These are phyloP conservation scores for Myzus persicae DNA, from an alignment of 1,140 invertebrate genomes.

Conservation along the genomic window DNA sequence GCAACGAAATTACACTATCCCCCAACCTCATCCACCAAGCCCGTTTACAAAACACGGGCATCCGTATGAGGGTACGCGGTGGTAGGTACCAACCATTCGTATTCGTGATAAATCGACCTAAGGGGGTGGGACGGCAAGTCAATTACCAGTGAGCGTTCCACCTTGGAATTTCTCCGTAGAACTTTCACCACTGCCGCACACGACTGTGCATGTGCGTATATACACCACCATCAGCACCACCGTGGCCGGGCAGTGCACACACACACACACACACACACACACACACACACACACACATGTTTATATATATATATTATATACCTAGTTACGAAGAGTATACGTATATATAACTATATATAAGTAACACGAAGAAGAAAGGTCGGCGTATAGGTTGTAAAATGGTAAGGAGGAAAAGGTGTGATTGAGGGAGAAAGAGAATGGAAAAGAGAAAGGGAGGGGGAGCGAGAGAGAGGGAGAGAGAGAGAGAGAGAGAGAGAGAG, in stretches of 20 bases:
- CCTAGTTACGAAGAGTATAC: neutral
- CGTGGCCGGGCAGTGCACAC: neutral
- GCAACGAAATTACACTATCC: conserved; percentile 52
- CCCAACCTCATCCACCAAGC: neutral
- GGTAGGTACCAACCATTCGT: conserved; percentile 47
- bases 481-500: neutral
- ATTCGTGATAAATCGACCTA: conserved; percentile 57
- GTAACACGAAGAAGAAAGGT: conserved; percentile 9
- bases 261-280: neutral
- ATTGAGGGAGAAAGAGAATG: neutral
- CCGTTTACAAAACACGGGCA: conserved; percentile 24
- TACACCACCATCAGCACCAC: neutral
- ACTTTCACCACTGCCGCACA: conserved; percentile 25
- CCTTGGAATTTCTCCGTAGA: conserved; percentile 55
- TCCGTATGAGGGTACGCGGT: neutral
- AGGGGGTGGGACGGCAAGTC: conserved; percentile 31
- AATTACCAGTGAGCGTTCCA: conserved; percentile 48
- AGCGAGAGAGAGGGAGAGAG: no score
- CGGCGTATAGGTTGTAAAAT: neutral
- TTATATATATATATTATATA: neutral
- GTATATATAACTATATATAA: neutral
- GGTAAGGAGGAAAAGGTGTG: neutral
- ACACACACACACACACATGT: no score
- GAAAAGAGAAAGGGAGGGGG: neutral
- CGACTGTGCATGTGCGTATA: neutral